Conservation (phyloP, 1,140 invertebrate species). For the Sminthurinus signatus region DNA sequence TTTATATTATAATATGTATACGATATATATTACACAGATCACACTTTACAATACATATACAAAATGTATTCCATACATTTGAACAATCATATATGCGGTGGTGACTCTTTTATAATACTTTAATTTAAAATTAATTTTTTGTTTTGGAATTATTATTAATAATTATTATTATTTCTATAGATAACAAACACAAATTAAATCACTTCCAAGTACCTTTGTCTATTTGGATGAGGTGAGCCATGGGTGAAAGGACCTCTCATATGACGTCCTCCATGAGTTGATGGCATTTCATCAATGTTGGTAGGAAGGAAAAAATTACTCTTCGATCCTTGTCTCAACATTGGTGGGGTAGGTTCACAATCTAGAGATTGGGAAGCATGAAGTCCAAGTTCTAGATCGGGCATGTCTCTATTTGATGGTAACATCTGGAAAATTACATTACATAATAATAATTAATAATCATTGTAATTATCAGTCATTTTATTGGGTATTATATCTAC, state of each 20-base stretch:
- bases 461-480: background rate
- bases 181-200: background rate
- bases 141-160: too few relatives aligned
- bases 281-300: constrained; percentile 45
- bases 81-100: too few relatives aligned
- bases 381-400: constrained; percentile 51
- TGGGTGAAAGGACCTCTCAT: constrained; percentile 56
- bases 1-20: too few relatives aligned
- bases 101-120: too few relatives aligned
- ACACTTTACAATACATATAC: too few relatives aligned
- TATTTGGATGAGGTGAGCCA: constrained; percentile 64
- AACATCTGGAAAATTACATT: constrained; percentile 24
- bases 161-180: too few relatives aligned
- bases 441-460: too few relatives aligned
- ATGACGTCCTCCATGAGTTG: constrained; percentile 47
- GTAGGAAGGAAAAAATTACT: constrained; percentile 83
- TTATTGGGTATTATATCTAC: too few relatives aligned
- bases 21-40: background rate
- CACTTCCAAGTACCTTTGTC: constrained; percentile 53
- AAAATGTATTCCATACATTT: too few relatives aligned
- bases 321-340: constrained; percentile 82
- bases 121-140: too few relatives aligned
- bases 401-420: constrained; percentile 57
- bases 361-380: constrained; percentile 78
- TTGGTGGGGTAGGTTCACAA: constrained; percentile 84